phyloP scores from a whole-genome alignment of 2,797 vertebrate genomes.

The Galaxias olidus region DNA sequence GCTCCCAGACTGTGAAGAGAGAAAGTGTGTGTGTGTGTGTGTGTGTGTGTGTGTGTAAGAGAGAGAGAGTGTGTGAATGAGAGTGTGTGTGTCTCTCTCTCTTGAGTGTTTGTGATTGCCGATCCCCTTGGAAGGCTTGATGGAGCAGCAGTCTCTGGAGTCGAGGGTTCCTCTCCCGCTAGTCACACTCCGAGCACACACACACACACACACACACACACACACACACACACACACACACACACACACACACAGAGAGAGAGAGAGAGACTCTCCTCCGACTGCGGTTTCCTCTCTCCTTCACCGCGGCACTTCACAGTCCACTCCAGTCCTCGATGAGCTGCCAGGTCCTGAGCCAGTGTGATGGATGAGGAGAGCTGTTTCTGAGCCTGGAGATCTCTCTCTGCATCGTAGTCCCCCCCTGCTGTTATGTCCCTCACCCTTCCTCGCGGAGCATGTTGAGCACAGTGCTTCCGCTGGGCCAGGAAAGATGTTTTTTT shows the following conservation, averaged over 20 bases:
- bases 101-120: not conserved
- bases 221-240: slow-evolving; percentile 40
- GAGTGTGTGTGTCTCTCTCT: not conserved
- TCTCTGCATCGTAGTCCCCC: no score
- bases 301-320: no score
- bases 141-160: not conserved
- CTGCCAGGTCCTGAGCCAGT: no score
- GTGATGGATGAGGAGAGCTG: no score
- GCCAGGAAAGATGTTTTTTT: not conserved
- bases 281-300: no score
- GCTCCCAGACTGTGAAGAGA: not conserved
- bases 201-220: slow-evolving; percentile 28
- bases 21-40: not conserved
- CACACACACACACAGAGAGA: slow-evolving; percentile 1
- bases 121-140: not conserved
- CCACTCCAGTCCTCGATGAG: no score
- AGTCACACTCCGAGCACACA: not conserved
- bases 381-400: no score
- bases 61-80: not conserved
- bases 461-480: not conserved
- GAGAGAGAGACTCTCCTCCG: not conserved
- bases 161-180: slow-evolving; percentile 1
- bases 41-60: slow-evolving; percentile 5
- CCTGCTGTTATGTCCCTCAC: no score
- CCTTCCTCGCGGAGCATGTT: no score